Evolutionary conservation across 2,888 invertebrate species (phyloP).

Genomic region (Heliconius ethilla): DNA sequence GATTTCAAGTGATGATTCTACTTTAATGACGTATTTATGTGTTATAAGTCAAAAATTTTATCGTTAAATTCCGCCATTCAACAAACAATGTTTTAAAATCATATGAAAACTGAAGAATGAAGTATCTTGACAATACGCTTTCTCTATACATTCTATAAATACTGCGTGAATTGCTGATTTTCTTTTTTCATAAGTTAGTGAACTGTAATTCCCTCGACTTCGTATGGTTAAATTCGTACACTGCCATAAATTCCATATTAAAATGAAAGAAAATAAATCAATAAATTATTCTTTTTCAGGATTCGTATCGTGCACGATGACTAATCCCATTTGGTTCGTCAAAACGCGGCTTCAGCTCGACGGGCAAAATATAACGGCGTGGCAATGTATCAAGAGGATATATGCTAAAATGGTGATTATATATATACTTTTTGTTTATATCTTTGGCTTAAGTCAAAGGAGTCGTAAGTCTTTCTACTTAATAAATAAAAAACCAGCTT

Average conservation of each 20-base stretch:
- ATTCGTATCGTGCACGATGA: conserved; percentile 96
- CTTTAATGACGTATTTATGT: background rate
- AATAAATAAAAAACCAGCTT: no score
- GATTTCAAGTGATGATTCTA: background rate
- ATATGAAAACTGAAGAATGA: background rate
- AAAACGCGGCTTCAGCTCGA: conserved; percentile 98
- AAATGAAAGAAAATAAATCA: background rate
- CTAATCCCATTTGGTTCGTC: conserved; percentile 99
- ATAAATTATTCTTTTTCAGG: conserved; percentile 79
- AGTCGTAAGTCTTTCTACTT: background rate
- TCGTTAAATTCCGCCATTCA: background rate
- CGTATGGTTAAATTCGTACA: background rate
- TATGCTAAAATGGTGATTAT: conserved; percentile 87
- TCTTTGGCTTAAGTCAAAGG: background rate
- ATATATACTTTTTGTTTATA: background rate
- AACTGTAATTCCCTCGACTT: background rate
- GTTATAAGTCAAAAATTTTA: background rate
- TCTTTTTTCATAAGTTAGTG: background rate
- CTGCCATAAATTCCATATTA: background rate
- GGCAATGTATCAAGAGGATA: conserved; percentile 91
- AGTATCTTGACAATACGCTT: background rate
- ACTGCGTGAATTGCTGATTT: background rate
- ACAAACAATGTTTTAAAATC: background rate
- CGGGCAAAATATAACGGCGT: conserved; percentile 87
- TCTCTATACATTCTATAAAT: background rate